Base-by-base conservation (phyloP, 2,888 invertebrate genomes). In the Drosophila kuntzei region DNA sequence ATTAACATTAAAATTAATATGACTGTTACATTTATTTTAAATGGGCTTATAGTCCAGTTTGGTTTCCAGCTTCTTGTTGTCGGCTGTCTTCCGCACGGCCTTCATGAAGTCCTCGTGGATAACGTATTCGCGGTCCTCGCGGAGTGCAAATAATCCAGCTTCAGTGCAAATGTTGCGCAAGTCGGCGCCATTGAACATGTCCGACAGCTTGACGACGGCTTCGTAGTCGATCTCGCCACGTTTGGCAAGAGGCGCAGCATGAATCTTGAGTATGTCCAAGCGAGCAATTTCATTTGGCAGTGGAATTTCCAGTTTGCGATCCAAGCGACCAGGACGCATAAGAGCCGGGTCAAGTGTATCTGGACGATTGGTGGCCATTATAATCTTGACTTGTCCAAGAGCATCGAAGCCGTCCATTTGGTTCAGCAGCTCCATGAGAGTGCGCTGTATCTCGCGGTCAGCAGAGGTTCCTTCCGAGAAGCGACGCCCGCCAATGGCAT, bases 331-430 rank as follows among this genome's bases (percentile, higher is more conserved):
- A 0, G 99, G 99, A 79, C 99, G 94, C 49, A 99, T 93, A 18
- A 99, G 93, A 20, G 99, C 99, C 1, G 99, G 99, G 93, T 99
- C 99, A 36, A 99, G 94, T 0, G 99, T 99, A 85, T 99, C 99
- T 0, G 99, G 99, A 61, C 99, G 94, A 93, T 99, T 99, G 55
- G 99, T 99, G 0, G 99, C 99, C 99, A 99, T 99, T 71, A 99
- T 99, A 93, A 99, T 99, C 94, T 99, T 99, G 0, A 99, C 98
- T 91, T 96, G 96, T 0, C 98, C 98, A 44, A 98, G 93, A 0
- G 99, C 98, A 93, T 99, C 99, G 93, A 99, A 99, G 16, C 99
- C 99, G 92, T 99, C 99, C 98, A 99, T 99, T 93, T 98, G 94
- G 93, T 99, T 99, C 9, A 99, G 93, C 25, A 99, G 93, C 91